These are phyloP conservation scores for Metaphire vulgaris DNA, from an alignment of 1,140 invertebrate species.

Conservation along the genomic window DNA sequence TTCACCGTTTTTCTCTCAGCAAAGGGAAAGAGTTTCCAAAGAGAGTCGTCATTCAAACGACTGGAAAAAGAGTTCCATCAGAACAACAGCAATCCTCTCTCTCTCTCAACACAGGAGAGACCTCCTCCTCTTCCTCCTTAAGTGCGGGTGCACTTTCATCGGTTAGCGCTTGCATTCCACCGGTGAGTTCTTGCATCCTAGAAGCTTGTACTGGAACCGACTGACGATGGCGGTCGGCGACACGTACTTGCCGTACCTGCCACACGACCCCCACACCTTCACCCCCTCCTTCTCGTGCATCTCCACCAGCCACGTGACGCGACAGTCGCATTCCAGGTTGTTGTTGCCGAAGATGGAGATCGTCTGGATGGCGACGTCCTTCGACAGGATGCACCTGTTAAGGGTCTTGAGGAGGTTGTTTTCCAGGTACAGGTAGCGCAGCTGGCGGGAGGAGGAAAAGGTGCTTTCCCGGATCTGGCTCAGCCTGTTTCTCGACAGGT, in stretches of 20 bases:
- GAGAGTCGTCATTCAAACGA: too few species aligned
- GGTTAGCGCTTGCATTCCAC: not conserved
- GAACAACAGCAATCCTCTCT: too few species aligned
- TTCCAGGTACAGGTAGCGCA: conserved; percentile 25
- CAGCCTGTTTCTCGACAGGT: conserved; percentile 25
- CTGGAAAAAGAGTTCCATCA: too few species aligned
- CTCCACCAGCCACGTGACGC: conserved; percentile 15
- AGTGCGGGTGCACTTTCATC: too few species aligned
- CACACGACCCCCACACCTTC: conserved; percentile 26
- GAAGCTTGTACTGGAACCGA: not conserved
- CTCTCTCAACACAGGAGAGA: too few species aligned
- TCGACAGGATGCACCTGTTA: conserved; percentile 21
- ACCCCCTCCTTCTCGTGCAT: not conserved
- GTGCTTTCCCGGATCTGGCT: not conserved
- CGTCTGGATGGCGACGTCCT: conserved; percentile 12
- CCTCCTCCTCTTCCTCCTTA: too few species aligned
- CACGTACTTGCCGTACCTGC: not conserved
- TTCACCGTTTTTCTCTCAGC: too few species aligned
- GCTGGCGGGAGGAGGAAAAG: not conserved
- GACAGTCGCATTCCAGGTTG: conserved; percentile 27
- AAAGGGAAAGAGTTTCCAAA: too few species aligned
- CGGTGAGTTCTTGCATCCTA: not conserved
- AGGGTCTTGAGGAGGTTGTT: conserved; percentile 22
- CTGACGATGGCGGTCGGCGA: not conserved
- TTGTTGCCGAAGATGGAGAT: conserved; percentile 26